A percentile compares a stretch with the other conserved stretches of the same genome.
Conservation (phyloP, 2,888 invertebrate species). For the Allacma fusca region DNA sequence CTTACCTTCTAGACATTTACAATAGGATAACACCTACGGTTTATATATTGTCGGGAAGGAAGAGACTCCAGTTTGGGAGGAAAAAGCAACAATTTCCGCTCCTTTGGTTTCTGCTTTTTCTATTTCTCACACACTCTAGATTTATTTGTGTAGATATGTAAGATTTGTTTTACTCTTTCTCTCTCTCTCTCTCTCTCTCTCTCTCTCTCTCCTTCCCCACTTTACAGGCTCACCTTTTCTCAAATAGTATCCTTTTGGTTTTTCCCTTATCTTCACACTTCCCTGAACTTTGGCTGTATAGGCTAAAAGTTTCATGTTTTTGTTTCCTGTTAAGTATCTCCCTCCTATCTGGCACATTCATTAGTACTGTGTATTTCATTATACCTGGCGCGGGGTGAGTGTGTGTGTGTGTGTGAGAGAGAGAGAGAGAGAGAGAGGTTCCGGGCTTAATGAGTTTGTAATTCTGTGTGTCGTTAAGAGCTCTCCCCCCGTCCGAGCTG, state of each 20-base stretch:
- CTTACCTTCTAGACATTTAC: not conserved
- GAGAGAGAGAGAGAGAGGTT: too few species aligned
- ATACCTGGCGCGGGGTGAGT: constrained; percentile 24
- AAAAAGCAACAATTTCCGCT: constrained; percentile 1
- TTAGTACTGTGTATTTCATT: constrained; percentile 24
- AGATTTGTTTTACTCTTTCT: not conserved
- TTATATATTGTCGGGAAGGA: not conserved
- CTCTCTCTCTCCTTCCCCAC: not conserved
- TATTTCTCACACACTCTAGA: not conserved
- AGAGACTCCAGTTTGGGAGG: not conserved
- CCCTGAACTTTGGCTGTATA: constrained; percentile 24
- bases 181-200: constrained; percentile 6
- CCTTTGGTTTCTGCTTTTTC: constrained; percentile 20
- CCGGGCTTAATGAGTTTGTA: constrained; percentile 37
- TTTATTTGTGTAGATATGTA: not conserved
- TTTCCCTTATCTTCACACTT: constrained; percentile 40
- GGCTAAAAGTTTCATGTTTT: not conserved
- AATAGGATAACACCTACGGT: constrained; percentile 17
- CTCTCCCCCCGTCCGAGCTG: not conserved
- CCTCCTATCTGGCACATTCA: not conserved
- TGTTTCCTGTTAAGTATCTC: not conserved
- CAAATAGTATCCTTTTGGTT: not conserved
- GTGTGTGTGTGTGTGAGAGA: too few species aligned
- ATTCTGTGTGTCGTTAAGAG: constrained; percentile 33
- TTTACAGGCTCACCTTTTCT: not conserved